Base-by-base conservation (phyloP, 64 coral and sea anemone species). In the Pachyseris speciosa region DNA sequence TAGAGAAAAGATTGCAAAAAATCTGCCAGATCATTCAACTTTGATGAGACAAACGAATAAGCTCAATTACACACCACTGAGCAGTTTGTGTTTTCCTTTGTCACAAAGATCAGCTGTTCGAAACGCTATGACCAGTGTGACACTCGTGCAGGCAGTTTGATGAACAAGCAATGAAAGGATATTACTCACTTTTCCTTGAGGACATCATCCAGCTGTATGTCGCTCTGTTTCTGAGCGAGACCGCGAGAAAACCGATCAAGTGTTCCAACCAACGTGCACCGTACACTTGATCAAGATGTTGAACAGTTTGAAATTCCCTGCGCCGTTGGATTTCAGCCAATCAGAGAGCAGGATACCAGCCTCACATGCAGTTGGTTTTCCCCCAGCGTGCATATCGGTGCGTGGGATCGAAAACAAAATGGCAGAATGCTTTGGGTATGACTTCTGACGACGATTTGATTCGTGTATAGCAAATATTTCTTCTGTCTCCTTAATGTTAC, bases 291-390 rank as follows among this genome's bases (percentile, higher is more conserved):
- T 71, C 78, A 53, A 78, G 33, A 67, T 74, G 34, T 8, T 84
- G 49, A 72, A 72, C 78, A 84, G 67, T 91, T 91, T 83, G 74
- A 90, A 91, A 91, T 60, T 72, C 50, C 50, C 51, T 30, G 29
- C 59, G 41, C 89, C 77, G 36, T 91, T 91, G 27, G 28, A 49
- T 57, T 16, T 52, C 8, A 71, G 47, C 89, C 89, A 91, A 91
- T 91, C 89, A 84, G 19, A 84, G 9, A 9, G 22, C 37, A 47
- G 51, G 20, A 87, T 11, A 64, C 6, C 28, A 67, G 73, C 61
- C 60, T 89, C 10, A 50, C 2, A 36, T 53, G 8, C 5, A 27
- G 61, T 30, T 65, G 10, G 51, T n/a, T 37, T 58, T 59, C 29
- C 28, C 75, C 75, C 75, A 80, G 16, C 6, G 20, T 58, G 49